Evolutionary conservation across 2,797 vertebrate genomes (phyloP).

Genomic region (Meriones psammophilus): DNA sequence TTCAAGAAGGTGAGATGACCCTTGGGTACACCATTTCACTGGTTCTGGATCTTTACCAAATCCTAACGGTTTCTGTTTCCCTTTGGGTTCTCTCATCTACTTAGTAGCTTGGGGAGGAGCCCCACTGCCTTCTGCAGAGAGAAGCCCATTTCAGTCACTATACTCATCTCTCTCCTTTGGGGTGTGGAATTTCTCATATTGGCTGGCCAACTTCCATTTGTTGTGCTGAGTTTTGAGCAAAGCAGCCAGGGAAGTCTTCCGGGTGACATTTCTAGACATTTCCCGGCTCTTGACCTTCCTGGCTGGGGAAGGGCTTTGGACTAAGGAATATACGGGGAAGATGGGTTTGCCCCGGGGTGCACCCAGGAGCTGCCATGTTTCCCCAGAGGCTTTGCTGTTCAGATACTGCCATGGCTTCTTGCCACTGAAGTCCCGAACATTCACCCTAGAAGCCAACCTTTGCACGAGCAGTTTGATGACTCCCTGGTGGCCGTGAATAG

Average conservation of each 20-base stretch:
- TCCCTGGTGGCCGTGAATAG: constrained; percentile 93
- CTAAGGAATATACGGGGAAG: constrained; percentile 86
- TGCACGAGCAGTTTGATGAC: constrained; percentile 93
- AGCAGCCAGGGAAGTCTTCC: constrained; percentile 87
- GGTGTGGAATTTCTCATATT: constrained; percentile 72
- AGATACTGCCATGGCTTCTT: constrained; percentile 96
- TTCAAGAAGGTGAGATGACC: background rate
- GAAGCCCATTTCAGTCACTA: constrained; percentile 82
- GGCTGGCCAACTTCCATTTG: constrained; percentile 76
- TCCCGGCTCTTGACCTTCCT: constrained; percentile 80
- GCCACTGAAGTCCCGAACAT: constrained; percentile 92
- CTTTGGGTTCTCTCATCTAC: background rate
- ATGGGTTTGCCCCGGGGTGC: constrained; percentile 89
- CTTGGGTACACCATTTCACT: background rate
- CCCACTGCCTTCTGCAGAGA: background rate
- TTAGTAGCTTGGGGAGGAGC: background rate
- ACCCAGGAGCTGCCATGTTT: constrained; percentile 92
- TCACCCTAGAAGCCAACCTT: constrained; percentile 90
- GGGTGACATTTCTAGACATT: constrained; percentile 69
- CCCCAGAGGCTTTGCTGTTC: constrained; percentile 83
- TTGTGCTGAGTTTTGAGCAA: constrained; percentile 86
- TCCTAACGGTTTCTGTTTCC: background rate
- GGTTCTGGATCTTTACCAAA: background rate
- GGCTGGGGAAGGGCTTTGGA: constrained; percentile 61
- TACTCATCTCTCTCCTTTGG: constrained; percentile 66